phyloP scores from a whole-genome alignment of 2,888 invertebrate genomes.

The Diarsia dahlii region DNA sequence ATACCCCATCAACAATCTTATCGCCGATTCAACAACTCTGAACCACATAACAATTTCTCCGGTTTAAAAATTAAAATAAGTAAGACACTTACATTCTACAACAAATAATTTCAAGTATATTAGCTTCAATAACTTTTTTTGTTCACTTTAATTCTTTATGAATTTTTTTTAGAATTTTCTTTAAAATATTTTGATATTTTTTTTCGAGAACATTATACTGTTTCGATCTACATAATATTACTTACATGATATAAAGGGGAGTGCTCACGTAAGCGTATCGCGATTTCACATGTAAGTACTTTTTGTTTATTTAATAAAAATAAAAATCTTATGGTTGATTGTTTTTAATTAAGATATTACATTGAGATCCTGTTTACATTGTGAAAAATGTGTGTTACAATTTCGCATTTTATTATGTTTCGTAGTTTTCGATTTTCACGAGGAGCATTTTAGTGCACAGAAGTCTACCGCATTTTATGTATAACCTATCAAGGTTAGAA shows the following conservation, averaged over 20 bases:
- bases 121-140: constrained; percentile 74
- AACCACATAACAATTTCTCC: constrained; percentile 54
- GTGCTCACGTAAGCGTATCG: constrained; percentile 54
- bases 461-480: background rate
- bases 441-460: background rate
- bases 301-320: constrained; percentile 32
- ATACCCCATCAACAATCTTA: constrained; percentile 55
- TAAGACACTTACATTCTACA: constrained; percentile 71
- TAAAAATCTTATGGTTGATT: constrained; percentile 11
- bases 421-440: background rate
- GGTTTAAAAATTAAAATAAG: constrained; percentile 47
- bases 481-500: background rate
- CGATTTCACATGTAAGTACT: constrained; percentile 59
- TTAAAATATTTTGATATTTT: constrained; percentile 66
- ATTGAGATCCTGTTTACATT: constrained; percentile 49
- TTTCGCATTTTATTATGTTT: constrained; percentile 25
- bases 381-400: constrained; percentile 36
- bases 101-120: constrained; percentile 76
- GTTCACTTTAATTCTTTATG: constrained; percentile 76
- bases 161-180: constrained; percentile 78
- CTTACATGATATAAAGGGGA: constrained; percentile 56
- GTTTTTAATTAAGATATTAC: constrained; percentile 17
- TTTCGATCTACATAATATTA: constrained; percentile 62
- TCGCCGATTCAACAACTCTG: constrained; percentile 38
- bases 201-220: constrained; percentile 62